Base-by-base conservation (phyloP, 2,797 vertebrate species). In the Ctenochaetus hawaiiensis region DNA sequence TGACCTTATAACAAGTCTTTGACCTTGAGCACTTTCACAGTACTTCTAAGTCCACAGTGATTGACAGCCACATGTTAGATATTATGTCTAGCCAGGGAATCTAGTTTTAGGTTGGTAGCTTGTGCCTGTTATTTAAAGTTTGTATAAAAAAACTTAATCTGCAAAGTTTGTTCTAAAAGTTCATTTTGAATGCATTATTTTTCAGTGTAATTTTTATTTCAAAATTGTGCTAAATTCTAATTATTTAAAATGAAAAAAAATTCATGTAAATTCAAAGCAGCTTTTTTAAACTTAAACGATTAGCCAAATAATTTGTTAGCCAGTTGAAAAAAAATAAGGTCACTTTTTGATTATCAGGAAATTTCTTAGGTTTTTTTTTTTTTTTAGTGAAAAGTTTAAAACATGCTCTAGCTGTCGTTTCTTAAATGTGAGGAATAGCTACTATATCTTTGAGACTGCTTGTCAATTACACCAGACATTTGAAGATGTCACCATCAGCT, bases 1-100 rank as follows among this genome's bases (percentile, higher is more conserved):
- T 79, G 86, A 90, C 88, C 84, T 89, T 83, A 66, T 66, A 49
- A 77, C 83, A 90, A 72, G 79, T 72, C 64, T 82, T 48, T 84
- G 81, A 91, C 90, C 87, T 89, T 89, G 83, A 85, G 64, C 63
- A 60, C 47, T 30, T 30, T 30, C 26, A 30, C 26, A 53, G 66
- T 18, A 4, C 58, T 39, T 39, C 8, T 10, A 60, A 45, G 45
- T 53, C 56, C 23, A 1, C 20, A 17, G 47, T 52, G 65, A 77
- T 26, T 45, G 79, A 79, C 77, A 78, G 54, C 37, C 54, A 53
- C 43, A 54, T 48, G 51, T 72, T 49, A 34, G 54, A 62, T 39
- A 34, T 71, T 51, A 68, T 48, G 44, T 52, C 66, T 45, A 61
- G 34, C 17, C 37, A 18, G 47, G 49, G 48, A 66, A 37, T n/a